phyloP scores from a whole-genome alignment of 2,888 invertebrate genomes.

The Eudemis profundana region DNA sequence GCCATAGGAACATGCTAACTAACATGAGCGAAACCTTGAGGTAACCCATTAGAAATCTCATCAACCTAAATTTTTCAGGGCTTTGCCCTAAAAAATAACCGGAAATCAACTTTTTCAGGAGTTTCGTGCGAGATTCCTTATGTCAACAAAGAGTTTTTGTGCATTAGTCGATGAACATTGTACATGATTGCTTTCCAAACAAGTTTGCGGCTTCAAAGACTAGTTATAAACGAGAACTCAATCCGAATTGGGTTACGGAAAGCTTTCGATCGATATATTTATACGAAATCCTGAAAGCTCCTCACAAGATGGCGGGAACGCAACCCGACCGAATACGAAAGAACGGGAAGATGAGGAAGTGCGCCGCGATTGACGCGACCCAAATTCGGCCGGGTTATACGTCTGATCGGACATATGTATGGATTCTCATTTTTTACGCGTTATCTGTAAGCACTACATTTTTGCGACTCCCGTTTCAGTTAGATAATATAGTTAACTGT shows the following conservation, averaged over 20 bases:
- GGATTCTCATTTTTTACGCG: constrained; percentile 71
- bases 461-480: constrained; percentile 54
- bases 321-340: constrained; percentile 64
- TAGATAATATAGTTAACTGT: constrained; percentile 55
- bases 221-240: constrained; percentile 57
- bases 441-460: constrained; percentile 66
- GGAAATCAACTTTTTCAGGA: constrained; percentile 48
- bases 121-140: constrained; percentile 48
- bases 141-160: constrained; percentile 69
- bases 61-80: constrained; percentile 18
- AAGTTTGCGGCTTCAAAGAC: constrained; percentile 49
- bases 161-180: constrained; percentile 44
- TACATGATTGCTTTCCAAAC: constrained; percentile 45
- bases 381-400: constrained; percentile 76
- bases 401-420: constrained; percentile 79
- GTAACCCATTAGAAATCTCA: constrained; percentile 19
- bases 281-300: constrained; percentile 80
- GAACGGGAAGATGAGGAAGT: constrained; percentile 62
- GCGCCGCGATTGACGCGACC: constrained; percentile 63
- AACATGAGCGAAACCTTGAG: constrained; percentile 47
- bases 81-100: constrained; percentile 43
- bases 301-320: constrained; percentile 82
- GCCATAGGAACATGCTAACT: constrained; percentile 61
- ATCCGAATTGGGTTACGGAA: constrained; percentile 71
- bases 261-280: constrained; percentile 81